Evolutionary conservation across 2,888 invertebrate species (phyloP).

Genomic region (Monochamus alternatus): DNA sequence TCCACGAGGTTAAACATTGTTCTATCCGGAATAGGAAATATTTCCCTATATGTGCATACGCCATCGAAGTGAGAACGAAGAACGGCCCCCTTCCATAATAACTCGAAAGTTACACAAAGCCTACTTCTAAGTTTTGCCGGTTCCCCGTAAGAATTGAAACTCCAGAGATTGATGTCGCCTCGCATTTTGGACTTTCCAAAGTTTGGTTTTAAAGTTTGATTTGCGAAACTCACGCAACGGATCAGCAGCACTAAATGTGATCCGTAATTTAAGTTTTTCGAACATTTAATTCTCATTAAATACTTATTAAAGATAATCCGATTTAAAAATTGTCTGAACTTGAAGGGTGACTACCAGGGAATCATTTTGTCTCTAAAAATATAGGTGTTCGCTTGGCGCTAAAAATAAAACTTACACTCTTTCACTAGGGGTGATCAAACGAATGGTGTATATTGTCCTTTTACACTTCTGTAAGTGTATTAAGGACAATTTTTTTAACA

Average conservation of each 20-base stretch:
- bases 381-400: too few species aligned
- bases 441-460: too few species aligned
- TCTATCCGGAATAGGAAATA: neutral
- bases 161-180: constrained; percentile 37
- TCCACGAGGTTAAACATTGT: too few species aligned
- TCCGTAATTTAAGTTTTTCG: constrained; percentile 47
- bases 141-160: constrained; percentile 33
- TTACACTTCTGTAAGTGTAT: too few species aligned
- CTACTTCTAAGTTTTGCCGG: constrained; percentile 32
- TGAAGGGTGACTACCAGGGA: neutral
- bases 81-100: constrained; percentile 31
- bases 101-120: constrained; percentile 36
- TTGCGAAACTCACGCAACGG: constrained; percentile 48
- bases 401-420: too few species aligned
- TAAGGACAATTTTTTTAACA: too few species aligned
- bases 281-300: constrained; percentile 36
- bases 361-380: neutral
- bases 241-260: constrained; percentile 41
- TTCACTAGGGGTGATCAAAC: too few species aligned
- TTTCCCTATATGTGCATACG: constrained; percentile 12
- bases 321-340: neutral
- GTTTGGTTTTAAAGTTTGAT: constrained; percentile 46
- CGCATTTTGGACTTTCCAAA: constrained; percentile 34
- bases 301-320: neutral
- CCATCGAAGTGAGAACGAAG: constrained; percentile 13